Evolutionary conservation across 1,140 invertebrate species (phyloP).

Genomic region (Helicoverpa zea): DNA sequence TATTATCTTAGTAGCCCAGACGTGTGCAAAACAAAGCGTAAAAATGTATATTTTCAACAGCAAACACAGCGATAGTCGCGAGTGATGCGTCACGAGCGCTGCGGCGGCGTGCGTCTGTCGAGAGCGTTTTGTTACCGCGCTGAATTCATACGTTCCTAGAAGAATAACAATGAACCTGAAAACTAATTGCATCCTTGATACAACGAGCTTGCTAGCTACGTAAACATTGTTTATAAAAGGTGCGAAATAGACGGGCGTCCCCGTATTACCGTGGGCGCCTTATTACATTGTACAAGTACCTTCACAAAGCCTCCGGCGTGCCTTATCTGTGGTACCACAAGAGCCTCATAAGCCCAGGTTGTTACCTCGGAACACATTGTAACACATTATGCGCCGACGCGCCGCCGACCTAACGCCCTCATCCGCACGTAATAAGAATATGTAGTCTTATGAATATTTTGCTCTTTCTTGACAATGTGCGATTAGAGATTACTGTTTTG

Average conservation of each 20-base stretch:
- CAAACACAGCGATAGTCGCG: conserved; percentile 28
- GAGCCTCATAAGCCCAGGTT: conserved; percentile 78
- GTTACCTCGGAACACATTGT: conserved; percentile 83
- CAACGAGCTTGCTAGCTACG: conserved; percentile 49
- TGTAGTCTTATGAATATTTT: conserved; percentile 76
- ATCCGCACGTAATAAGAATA: conserved; percentile 76
- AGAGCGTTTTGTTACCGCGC: conserved; percentile 42
- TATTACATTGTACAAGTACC: conserved; percentile 74
- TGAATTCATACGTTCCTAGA: conserved; percentile 47
- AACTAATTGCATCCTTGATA: conserved; percentile 67
- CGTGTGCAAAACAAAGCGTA: conserved; percentile 34
- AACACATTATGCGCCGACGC: conserved; percentile 78
- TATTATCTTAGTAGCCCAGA: conserved; percentile 27
- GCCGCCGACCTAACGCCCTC: conserved; percentile 66
- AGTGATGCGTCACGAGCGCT: conserved; percentile 18
- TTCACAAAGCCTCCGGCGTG: conserved; percentile 77
- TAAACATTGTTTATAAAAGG: conserved; percentile 75
- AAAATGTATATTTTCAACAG: conserved; percentile 39
- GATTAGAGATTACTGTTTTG: conserved; percentile 60
- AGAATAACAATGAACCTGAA: conserved; percentile 54
- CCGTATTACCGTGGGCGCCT: conserved; percentile 67
- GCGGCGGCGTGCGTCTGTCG: neutral
- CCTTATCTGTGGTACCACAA: conserved; percentile 78
- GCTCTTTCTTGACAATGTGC: conserved; percentile 61
- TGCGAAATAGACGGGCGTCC: conserved; percentile 65